A percentile compares a stretch with the other conserved stretches of the same genome.
These are phyloP conservation scores for Promerops cafer DNA, from an alignment of 2,113 vertebrate genomes.

Conservation along the genomic window DNA sequence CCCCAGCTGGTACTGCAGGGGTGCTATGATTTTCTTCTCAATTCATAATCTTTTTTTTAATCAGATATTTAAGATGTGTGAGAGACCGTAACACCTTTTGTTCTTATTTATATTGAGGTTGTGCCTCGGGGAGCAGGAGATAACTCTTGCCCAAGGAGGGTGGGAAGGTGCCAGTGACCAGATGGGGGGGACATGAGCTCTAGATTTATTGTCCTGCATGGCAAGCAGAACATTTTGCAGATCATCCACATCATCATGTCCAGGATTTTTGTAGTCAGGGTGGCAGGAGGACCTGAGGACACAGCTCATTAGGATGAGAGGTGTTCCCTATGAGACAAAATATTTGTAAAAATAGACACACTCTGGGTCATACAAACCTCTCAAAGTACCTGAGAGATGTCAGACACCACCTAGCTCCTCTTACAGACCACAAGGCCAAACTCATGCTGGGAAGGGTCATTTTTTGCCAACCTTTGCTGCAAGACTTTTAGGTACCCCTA, in stretches of 20 bases:
- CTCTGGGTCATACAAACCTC: not conserved
- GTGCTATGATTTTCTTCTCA: not conserved
- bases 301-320: not conserved
- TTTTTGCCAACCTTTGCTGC: not conserved
- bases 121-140: not conserved
- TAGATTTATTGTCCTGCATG: not conserved
- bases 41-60: not conserved
- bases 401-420: not conserved
- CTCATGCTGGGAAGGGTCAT: not conserved
- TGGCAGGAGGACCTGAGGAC: not conserved
- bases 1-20: not conserved
- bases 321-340: not conserved
- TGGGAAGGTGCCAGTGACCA: not conserved
- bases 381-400: not conserved
- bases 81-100: not conserved
- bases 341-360: not conserved
- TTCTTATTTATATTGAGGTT: not conserved
- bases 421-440: not conserved
- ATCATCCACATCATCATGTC: not conserved
- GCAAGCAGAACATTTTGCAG: not conserved
- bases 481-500: not conserved
- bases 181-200: rapidly evolving
- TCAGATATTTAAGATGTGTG: not conserved
- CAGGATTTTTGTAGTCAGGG: not conserved
- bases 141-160: not conserved